These are phyloP conservation scores for Baccha elongata DNA, from an alignment of 2,888 invertebrate genomes.

Conservation along the genomic window DNA sequence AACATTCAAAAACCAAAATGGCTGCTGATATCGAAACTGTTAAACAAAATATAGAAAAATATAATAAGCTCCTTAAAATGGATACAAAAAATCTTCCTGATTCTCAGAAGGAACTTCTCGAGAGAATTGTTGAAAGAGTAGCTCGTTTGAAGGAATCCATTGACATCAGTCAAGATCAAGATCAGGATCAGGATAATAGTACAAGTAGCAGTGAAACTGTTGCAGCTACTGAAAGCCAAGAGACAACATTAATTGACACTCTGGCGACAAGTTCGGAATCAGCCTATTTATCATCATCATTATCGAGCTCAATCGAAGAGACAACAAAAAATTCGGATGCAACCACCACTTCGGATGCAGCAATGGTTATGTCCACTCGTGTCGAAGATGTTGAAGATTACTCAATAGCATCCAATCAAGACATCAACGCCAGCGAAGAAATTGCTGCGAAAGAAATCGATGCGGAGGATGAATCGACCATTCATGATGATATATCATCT, in stretches of 20 bases:
- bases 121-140: constrained; percentile 81
- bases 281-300: constrained; percentile 25
- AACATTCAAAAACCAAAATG: constrained; percentile 78
- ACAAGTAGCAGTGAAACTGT: constrained; percentile 14
- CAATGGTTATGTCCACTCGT: constrained; percentile 47
- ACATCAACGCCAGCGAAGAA: constrained; percentile 75
- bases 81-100: constrained; percentile 81
- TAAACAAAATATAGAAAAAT: constrained; percentile 81
- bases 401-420: constrained; percentile 59
- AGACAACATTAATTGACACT: constrained; percentile 50
- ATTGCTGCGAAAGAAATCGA: constrained; percentile 74
- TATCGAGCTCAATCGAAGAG: constrained; percentile 23
- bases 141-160: constrained; percentile 81
- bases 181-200: constrained; percentile 74
- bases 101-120: constrained; percentile 81
- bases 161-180: constrained; percentile 77
- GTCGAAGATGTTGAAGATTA: constrained; percentile 55
- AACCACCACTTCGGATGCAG: constrained; percentile 36
- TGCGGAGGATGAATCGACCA: constrained; percentile 35
- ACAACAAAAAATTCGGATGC: constrained; percentile 56
- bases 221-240: constrained; percentile 44
- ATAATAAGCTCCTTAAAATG: constrained; percentile 80
- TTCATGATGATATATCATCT: constrained; percentile 35
- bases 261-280: constrained; percentile 44
- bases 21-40: constrained; percentile 82